A percentile compares a stretch with the other conserved stretches of the same genome.
Conservation (phyloP, 2,888 invertebrate genomes). For the Ennomos quercinarius region DNA sequence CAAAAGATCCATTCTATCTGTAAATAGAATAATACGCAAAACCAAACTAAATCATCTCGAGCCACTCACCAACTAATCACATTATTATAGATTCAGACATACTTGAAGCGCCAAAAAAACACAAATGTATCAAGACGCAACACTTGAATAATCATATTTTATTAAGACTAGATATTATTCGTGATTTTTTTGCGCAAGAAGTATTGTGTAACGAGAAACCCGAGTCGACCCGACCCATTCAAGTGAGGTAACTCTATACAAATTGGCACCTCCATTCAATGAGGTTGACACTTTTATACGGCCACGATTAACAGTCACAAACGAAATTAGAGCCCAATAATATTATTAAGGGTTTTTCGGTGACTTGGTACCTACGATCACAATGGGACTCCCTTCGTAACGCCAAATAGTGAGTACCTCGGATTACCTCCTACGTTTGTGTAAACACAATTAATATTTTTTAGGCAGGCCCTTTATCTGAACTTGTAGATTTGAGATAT, state of each 20-base stretch:
- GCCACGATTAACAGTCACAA: constrained; percentile 80
- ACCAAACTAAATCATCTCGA: constrained; percentile 14
- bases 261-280: constrained; percentile 80
- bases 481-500: constrained; percentile 55
- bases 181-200: constrained; percentile 38
- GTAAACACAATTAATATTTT: constrained; percentile 84
- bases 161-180: constrained; percentile 40
- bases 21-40: too few relatives aligned
- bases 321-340: constrained; percentile 86
- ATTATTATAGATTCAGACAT: constrained; percentile 11
- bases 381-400: constrained; percentile 61
- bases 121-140: constrained; percentile 24
- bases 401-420: constrained; percentile 69
- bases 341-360: constrained; percentile 73
- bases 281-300: constrained; percentile 80
- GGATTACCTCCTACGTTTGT: constrained; percentile 84
- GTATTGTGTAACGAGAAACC: constrained; percentile 69
- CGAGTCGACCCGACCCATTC: constrained; percentile 59
- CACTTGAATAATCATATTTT: constrained; percentile 45
- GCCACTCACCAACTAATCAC: constrained; percentile 21
- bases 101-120: constrained; percentile 27
- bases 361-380: constrained; percentile 42
- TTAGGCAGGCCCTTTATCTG: constrained; percentile 67
- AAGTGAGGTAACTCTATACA: constrained; percentile 74
- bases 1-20: too few relatives aligned